Base-by-base conservation (phyloP, 2,888 invertebrate genomes). In the Pharmacophagus antenor region DNA sequence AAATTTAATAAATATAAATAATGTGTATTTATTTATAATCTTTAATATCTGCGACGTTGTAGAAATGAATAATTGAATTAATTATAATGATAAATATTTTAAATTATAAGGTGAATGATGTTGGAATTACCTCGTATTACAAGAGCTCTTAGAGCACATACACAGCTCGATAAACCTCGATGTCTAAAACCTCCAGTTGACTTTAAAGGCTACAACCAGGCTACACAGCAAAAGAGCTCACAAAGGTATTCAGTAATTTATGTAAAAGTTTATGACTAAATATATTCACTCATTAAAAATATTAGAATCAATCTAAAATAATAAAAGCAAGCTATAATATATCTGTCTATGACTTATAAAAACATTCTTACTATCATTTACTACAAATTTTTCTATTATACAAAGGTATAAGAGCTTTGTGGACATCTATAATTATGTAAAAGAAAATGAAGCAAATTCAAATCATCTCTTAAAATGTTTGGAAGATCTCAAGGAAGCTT, bases 81-180 rank as follows among this genome's bases (percentile, higher is more conserved):
- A 42, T 42, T 17, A 42, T 23, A 22, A 22, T 22, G 8, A 8
- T 12, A 47, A 22, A 22, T 47, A 17, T 22, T 18, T 21, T n/a
- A 42, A 18, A 37, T 59, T 59, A 12, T 58, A 53, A 8, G 54
- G n/a, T 53, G 23, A 50, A 67, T 20, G 42, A 85, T 86, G 86
- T 73, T 80, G 37, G 91, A 92, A 68, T 73, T 92, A 61, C 95
- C 95, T 62, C 92, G 94, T 54, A 89, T 95, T 53, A 93, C 94
- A 10, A 90, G 94, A 67, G 92, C 93, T 18, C 77, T 95, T 1
- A 86, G 95, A 62, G 93, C 92, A 15, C 94, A 93, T 70, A 93
- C 94, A 1, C 85, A 88, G 59, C 73, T 90, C 0, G 90, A 90
- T 56, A 92, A 92, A 56, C 85, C 85, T n/a, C 72, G 86, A 27